phyloP scores from a whole-genome alignment of 2,113 vertebrate genomes.

The Fulica atra region DNA sequence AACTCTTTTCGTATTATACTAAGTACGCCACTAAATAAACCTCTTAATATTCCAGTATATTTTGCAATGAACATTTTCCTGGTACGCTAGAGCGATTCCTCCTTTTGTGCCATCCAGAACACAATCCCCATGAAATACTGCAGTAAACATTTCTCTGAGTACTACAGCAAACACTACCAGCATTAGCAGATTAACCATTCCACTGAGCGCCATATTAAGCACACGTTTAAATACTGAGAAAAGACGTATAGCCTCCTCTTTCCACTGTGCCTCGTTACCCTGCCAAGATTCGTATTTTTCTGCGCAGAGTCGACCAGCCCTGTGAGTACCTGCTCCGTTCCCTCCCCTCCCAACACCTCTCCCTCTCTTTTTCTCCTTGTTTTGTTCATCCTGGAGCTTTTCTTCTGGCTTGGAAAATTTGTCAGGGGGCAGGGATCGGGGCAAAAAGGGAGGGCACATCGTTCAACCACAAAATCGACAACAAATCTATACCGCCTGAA shows the following conservation, averaged over 20 bases:
- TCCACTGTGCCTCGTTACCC: conserved; percentile 72
- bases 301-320: not conserved
- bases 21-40: conserved; percentile 72
- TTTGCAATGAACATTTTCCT: conserved; percentile 73
- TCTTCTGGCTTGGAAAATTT: not conserved
- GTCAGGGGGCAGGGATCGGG: not conserved
- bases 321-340: not conserved
- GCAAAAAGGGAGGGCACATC: not conserved
- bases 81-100: conserved; percentile 75
- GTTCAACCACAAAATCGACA: not conserved
- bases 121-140: conserved; percentile 78
- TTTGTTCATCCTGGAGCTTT: not conserved
- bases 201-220: conserved; percentile 78
- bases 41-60: conserved; percentile 76
- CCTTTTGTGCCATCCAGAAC: conserved; percentile 75
- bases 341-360: not conserved
- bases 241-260: conserved; percentile 71
- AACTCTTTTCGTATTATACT: conserved; percentile 67
- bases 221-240: conserved; percentile 77
- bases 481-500: not conserved
- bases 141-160: conserved; percentile 78
- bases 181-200: conserved; percentile 80
- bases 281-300: conserved; percentile 71
- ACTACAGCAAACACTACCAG: conserved; percentile 74
- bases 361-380: not conserved